phyloP scores from a whole-genome alignment of 1,140 invertebrate genomes.

The Drosophila pallidifrons region DNA sequence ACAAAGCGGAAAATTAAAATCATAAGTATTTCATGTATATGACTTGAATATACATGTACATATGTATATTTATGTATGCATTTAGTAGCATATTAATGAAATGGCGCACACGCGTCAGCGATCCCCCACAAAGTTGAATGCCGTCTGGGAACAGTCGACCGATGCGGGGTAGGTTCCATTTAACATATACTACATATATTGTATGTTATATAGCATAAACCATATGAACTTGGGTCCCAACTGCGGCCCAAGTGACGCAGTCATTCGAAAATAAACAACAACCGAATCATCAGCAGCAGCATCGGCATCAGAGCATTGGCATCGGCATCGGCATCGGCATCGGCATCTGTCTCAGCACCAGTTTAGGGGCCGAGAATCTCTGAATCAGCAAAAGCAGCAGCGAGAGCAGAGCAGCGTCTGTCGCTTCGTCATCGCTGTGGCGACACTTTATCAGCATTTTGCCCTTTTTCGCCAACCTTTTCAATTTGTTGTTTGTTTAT shows the following conservation, averaged over 20 bases:
- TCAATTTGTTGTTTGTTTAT: slow-evolving; percentile 41
- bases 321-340: slow-evolving; percentile 15
- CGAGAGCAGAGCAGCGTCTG: slow-evolving; percentile 24
- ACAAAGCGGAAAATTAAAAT: slow-evolving; percentile 21
- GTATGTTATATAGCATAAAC: not conserved
- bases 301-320: slow-evolving; percentile 11
- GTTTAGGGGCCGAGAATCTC: slow-evolving; percentile 40
- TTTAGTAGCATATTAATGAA: slow-evolving; percentile 28
- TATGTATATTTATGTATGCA: slow-evolving; percentile 10
- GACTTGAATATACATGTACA: slow-evolving; percentile 6
- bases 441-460: slow-evolving; percentile 27
- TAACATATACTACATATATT: not conserved
- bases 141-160: slow-evolving; percentile 14
- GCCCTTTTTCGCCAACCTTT: slow-evolving; percentile 14
- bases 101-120: slow-evolving; percentile 45
- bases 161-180: not conserved
- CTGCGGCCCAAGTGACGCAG: slow-evolving; percentile 50
- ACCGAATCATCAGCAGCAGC: slow-evolving; percentile 34
- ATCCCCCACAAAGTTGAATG: slow-evolving; percentile 37
- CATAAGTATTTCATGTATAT: slow-evolving; percentile 26
- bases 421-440: slow-evolving; percentile 59
- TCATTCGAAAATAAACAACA: slow-evolving; percentile 63
- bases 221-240: slow-evolving; percentile 5
- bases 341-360: slow-evolving; percentile 35
- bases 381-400: slow-evolving; percentile 56